phyloP scores from a whole-genome alignment of 23 tunicate genomes.

The Ciona savignyi region DNA sequence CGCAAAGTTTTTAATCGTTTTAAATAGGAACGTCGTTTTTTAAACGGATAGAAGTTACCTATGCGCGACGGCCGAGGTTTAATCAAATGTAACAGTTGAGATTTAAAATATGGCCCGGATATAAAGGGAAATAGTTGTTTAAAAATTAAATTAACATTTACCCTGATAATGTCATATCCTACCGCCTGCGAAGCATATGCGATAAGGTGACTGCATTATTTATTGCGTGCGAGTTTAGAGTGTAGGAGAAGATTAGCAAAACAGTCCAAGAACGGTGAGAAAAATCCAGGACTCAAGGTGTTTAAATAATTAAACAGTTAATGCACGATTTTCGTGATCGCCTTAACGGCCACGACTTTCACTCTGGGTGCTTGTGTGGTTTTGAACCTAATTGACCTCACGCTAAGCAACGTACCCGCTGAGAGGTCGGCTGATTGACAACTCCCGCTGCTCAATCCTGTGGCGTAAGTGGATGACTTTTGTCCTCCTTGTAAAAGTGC shows the following conservation, averaged over 20 bases:
- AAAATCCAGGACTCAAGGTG: neutral
- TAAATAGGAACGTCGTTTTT: neutral
- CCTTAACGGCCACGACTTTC: neutral
- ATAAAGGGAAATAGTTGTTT: too few species aligned
- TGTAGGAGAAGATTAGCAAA: neutral
- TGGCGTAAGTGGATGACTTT: neutral
- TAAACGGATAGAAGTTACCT: neutral
- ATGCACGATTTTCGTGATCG: neutral
- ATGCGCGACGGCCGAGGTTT: too few species aligned
- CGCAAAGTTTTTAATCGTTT: too few species aligned
- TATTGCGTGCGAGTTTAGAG: neutral
- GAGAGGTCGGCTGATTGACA: neutral
- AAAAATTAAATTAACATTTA: too few species aligned
- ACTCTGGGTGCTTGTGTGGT: neutral
- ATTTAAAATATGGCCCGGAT: too few species aligned
- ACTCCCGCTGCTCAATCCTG: neutral
- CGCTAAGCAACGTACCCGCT: neutral
- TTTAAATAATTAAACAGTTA: neutral
- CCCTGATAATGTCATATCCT: too few species aligned
- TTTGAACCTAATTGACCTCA: neutral
- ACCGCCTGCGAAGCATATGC: neutral
- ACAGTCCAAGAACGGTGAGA: neutral
- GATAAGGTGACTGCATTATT: neutral
- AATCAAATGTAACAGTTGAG: too few species aligned
- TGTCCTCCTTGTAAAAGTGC: neutral